These are phyloP conservation scores for Oryzias sinensis DNA, from an alignment of 2,797 vertebrate species.

Conservation along the genomic window DNA sequence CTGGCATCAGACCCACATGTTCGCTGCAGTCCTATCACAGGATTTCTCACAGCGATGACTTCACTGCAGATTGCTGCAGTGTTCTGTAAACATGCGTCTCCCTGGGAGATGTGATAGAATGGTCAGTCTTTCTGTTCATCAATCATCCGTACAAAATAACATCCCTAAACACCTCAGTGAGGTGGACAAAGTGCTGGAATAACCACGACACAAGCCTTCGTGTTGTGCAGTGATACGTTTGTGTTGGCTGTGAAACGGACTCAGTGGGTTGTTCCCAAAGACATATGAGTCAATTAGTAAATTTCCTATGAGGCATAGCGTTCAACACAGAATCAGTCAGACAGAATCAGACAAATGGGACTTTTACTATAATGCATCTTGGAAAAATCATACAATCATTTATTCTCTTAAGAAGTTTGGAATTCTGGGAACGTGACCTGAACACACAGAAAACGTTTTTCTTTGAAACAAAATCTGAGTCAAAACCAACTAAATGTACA, in stretches of 20 bases:
- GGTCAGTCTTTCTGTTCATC: slow-evolving; percentile 44
- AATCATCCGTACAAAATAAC: slow-evolving; percentile 50
- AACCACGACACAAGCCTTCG: slow-evolving; percentile 28
- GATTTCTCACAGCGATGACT: slow-evolving; percentile 64
- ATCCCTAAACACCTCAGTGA: slow-evolving; percentile 31
- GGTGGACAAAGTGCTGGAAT: slow-evolving; percentile 26
- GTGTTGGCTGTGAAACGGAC: slow-evolving; percentile 29
- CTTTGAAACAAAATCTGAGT: no score
- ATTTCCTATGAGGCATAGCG: slow-evolving; percentile 30
- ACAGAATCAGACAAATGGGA: slow-evolving; percentile 1
- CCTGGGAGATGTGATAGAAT: slow-evolving; percentile 66
- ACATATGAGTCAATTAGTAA: slow-evolving; percentile 37
- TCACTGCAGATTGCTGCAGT: slow-evolving; percentile 64
- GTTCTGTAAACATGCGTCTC: slow-evolving; percentile 67
- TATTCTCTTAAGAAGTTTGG: not conserved
- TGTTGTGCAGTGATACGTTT: slow-evolving; percentile 36
- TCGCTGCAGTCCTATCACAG: slow-evolving; percentile 59
- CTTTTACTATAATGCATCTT: not conserved
- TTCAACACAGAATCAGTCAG: slow-evolving; percentile 34
- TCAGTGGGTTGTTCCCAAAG: slow-evolving; percentile 23
- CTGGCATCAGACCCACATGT: slow-evolving; percentile 63
- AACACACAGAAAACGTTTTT: no score
- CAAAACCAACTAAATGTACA: no score
- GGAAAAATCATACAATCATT: slow-evolving; percentile 3
- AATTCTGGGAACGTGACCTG: slow-evolving; percentile 2